Evolutionary conservation across 1,140 invertebrate species (phyloP), one percentile per base, ranked within the genome.

Genomic region (Watersipora subatra): DNA sequence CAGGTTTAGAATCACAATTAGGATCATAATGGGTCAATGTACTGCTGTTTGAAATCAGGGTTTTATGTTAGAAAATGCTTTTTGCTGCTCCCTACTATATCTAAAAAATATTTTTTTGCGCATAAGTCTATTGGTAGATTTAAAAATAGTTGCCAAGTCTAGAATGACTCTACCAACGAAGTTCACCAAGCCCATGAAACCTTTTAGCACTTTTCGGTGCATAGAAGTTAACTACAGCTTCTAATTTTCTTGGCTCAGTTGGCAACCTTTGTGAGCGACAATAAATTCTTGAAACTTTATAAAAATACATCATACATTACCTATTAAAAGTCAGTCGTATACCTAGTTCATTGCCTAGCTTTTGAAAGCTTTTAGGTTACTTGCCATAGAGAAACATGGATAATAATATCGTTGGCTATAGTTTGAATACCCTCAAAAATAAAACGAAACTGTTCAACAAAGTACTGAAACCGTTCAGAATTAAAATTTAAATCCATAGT

Each of bases 401-500:
- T 22, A 3, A 64, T 26, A 3, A 64, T 57, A 46, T 64, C 63
- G 22, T 64, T 46, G 19, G 46, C 46, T 27, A 57, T 57, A 34
- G 19, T 25, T 22, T 24, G n/a, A 29, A 27, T 57, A 29, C 25
- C 57, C 59, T 63, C 26, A 17, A 56, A 63, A 34, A 27, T 67
- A 66, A 66, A 59, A 57, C 59, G 63, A 61, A 26, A 66, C 7
- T 46, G 34, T n/a, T 46, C 7, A 46, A 46, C 7, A n/a, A 46
- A 7, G n/a, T 46, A 46, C 7, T 46, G 64, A 29, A 68, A 68
- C 17, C 63, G 28, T 65, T 67, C 67, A 25, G n/a, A 57, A 2
- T 46, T 59, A 64, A 64, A 64, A 61, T 58, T 67, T 22, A 80
- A 59, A 12, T 80, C 77, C 71, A 82, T 82, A 2, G 79, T 78